These are phyloP conservation scores for Nipponacmea schrenckii DNA, from an alignment of 2,888 invertebrate genomes.

Conservation along the genomic window DNA sequence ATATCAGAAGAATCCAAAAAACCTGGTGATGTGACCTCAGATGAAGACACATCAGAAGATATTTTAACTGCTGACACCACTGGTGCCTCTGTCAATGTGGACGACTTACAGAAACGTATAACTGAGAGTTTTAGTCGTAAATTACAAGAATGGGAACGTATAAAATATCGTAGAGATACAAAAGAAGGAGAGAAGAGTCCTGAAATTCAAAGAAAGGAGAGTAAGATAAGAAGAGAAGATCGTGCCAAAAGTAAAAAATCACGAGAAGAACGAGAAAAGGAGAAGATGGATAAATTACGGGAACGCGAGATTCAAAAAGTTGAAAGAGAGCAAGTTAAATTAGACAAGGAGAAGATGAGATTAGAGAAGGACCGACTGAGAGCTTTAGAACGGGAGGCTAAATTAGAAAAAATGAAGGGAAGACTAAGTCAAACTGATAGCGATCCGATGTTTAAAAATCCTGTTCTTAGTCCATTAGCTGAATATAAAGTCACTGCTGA, in stretches of 20 bases:
- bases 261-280: conserved; percentile 39
- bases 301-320: conserved; percentile 55
- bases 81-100: conserved; percentile 55
- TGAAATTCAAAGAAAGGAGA: conserved; percentile 39
- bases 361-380: conserved; percentile 75
- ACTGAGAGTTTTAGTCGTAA: conserved; percentile 87
- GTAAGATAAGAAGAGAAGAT: conserved; percentile 40
- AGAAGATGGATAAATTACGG: conserved; percentile 46
- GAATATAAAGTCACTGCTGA: conserved; percentile 79
- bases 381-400: conserved; percentile 76
- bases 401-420: conserved; percentile 73
- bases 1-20: background rate
- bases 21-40: conserved; percentile 33
- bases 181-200: conserved; percentile 38
- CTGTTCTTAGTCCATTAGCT: conserved; percentile 71
- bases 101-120: conserved; percentile 72
- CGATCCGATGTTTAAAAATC: conserved; percentile 81
- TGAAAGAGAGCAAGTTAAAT: conserved; percentile 51
- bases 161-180: conserved; percentile 50
- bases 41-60: conserved; percentile 40
- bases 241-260: conserved; percentile 47
- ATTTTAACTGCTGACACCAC: conserved; percentile 29
- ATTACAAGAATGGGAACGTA: conserved; percentile 83
- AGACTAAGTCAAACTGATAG: conserved; percentile 70
- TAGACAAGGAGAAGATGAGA: conserved; percentile 74